Percentiles rank a stretch among this genome's conserved stretches.
These are phyloP conservation scores for Galbula dea DNA, from an alignment of 2,113 vertebrate genomes.

Conservation along the genomic window DNA sequence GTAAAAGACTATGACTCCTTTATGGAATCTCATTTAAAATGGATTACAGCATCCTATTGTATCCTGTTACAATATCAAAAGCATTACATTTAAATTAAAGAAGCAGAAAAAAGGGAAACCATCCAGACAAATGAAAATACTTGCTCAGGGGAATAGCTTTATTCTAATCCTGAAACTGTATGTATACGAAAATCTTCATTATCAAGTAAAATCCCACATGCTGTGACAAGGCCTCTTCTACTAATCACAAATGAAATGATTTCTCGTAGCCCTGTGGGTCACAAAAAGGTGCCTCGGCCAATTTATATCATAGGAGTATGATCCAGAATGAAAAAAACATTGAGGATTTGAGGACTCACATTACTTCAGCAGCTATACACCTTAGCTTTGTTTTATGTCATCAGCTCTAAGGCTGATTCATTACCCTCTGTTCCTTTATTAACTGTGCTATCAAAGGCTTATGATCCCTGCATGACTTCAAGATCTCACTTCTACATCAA, in stretches of 20 bases:
- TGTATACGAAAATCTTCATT: conserved; percentile 19
- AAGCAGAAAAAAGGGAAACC: neutral
- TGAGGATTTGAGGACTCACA: neutral
- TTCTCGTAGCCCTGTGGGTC: neutral
- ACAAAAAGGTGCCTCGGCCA: neutral
- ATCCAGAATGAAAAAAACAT: neutral
- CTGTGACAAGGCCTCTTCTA: neutral
- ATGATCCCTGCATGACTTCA: conserved; percentile 51
- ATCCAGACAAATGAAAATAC: neutral
- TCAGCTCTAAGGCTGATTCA: conserved; percentile 27
- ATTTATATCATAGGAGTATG: neutral
- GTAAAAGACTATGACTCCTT: neutral
- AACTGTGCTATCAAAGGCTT: conserved; percentile 64
- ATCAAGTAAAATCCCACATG: conserved; percentile 12
- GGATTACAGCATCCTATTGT: neutral
- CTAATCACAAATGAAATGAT: neutral
- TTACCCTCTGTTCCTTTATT: conserved; percentile 61
- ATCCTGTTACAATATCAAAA: conserved; percentile 5
- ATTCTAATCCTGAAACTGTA: conserved; percentile 13
- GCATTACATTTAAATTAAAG: conserved; percentile 18
- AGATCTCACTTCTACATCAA: conserved; percentile 57
- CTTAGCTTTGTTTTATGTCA: conserved; percentile 62
- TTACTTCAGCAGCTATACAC: conserved; percentile 6
- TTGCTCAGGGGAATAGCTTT: neutral
- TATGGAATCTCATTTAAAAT: conserved; percentile 37